These are phyloP conservation scores for Chrysomela aeneicollis DNA, from an alignment of 2,888 invertebrate genomes.

Conservation along the genomic window DNA sequence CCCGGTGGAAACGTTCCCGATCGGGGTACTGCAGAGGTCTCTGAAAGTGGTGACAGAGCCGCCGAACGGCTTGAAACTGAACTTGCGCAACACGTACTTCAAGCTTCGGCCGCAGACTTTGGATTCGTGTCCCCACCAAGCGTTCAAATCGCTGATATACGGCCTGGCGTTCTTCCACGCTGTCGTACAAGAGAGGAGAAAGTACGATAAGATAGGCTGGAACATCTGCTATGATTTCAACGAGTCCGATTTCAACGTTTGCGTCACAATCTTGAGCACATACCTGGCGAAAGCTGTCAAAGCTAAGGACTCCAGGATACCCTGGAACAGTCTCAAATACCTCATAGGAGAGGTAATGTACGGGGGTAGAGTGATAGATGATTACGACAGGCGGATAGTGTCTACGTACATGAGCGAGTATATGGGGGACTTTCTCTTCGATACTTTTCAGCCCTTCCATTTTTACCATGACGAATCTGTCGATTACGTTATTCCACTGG, in stretches of 20 bases:
- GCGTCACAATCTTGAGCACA: conserved; percentile 83
- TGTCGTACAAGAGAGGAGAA: conserved; percentile 89
- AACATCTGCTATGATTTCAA: conserved; percentile 94
- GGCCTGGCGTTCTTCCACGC: conserved; percentile 94
- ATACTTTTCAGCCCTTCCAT: conserved; percentile 89
- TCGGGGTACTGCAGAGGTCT: conserved; percentile 75
- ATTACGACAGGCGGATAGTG: conserved; percentile 87
- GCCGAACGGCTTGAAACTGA: conserved; percentile 86
- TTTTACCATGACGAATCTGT: conserved; percentile 79
- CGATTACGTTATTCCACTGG: conserved; percentile 81
- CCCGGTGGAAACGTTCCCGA: conserved; percentile 85
- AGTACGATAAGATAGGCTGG: conserved; percentile 95
- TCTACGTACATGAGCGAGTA: conserved; percentile 93
- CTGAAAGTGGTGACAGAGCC: conserved; percentile 88
- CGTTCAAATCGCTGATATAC: conserved; percentile 84
- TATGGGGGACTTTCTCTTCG: conserved; percentile 93
- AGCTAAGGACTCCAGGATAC: conserved; percentile 70
- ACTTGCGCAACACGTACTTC: conserved; percentile 87
- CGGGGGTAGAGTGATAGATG: conserved; percentile 91
- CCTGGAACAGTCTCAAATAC: conserved; percentile 92
- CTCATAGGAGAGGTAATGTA: conserved; percentile 96
- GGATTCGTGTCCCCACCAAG: conserved; percentile 75
- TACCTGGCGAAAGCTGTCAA: conserved; percentile 78
- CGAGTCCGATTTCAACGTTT: conserved; percentile 90
- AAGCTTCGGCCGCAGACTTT: conserved; percentile 81